Base-by-base conservation (phyloP, 2,797 vertebrate genomes). In the Australoheros facetus region DNA sequence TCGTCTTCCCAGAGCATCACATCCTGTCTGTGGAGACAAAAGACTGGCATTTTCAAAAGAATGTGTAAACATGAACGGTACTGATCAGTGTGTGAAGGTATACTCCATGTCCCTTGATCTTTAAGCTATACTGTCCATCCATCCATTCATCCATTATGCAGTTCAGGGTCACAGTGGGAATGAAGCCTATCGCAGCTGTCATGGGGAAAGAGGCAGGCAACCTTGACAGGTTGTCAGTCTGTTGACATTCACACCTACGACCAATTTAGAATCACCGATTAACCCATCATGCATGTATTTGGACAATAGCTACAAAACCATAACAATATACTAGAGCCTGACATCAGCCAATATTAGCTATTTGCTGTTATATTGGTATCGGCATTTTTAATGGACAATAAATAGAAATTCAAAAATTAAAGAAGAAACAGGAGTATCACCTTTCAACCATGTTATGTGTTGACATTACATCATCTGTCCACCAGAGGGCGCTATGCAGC, bases 21-120 rank as follows among this genome's bases (percentile, higher is more conserved):
- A 56, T 32, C 71, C 70, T 34, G 62, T 58, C 78, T 70, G 28
- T 74, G 71, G 60, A 60, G 79, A 56, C 73, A 55, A 51, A 56
- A 73, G 19, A 23, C 39, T 4, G 39, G 10, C 1, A 59, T 8
- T 51, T 23, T 19, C n/a, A 32, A 42, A 57, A 19, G 16, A 48
- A 64, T 26, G 26, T 73, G 26, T 60, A 21, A 69, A n/a, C 16
- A 19, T 51, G 12, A 60, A 71, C 17, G 8, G 13, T 14, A 58
- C 9, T n/a, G 37, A 78, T 30, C 53, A 37, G 9, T 5, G 26
- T 16, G 37, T 42, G 17, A 56, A 56, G 13, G 37, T 26, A 12
- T 3, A 17, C 39, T 37, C 39, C 1, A 14, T 10, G 23, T 58
- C 19, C 72, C 37, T 19, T 9, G 26, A 74, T 62, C 34, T 62